Percentiles rank a stretch among this genome's conserved stretches.
phyloP scores from a whole-genome alignment of 2,113 vertebrate species.

The Hyaena hyaena region DNA sequence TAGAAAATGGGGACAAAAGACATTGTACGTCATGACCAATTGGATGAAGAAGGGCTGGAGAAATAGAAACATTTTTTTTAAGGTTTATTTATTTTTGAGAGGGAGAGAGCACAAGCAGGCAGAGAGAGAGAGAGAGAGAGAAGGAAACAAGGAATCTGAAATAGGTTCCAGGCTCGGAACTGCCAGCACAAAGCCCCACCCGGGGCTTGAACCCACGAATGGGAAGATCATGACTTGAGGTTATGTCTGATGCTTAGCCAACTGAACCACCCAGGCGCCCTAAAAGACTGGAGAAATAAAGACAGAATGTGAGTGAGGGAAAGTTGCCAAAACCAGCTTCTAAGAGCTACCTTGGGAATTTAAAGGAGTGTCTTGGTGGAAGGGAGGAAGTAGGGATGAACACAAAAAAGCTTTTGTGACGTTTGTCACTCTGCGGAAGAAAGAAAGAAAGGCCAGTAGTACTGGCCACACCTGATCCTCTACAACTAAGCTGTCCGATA shows the following conservation, averaged over 20 bases:
- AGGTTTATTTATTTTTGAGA: too few species aligned
- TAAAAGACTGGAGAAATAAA: not conserved
- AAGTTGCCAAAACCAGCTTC: not conserved
- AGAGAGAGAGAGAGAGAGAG: too few species aligned
- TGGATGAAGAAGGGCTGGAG: not conserved
- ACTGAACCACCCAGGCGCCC: too few species aligned
- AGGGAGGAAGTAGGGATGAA: not conserved
- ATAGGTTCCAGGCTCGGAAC: too few species aligned
- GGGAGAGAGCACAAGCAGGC: too few species aligned
- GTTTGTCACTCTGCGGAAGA: conserved; percentile 15
- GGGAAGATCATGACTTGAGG: too few species aligned
- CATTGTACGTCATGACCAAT: not conserved
- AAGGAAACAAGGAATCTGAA: too few species aligned
- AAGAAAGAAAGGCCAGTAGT: not conserved
- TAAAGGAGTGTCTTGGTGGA: conserved; percentile 23
- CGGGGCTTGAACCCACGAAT: too few species aligned
- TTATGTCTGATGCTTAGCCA: too few species aligned
- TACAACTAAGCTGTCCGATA: not conserved
- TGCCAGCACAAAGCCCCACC: too few species aligned
- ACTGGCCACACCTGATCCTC: not conserved
- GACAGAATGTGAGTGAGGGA: not conserved
- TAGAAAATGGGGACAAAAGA: not conserved
- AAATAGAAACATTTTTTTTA: not conserved
- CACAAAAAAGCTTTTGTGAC: not conserved
- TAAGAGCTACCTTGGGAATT: not conserved